Percentiles rank a stretch among this genome's conserved stretches.
These are phyloP conservation scores for Palloptera scutellata DNA, from an alignment of 2,888 invertebrate genomes.

Conservation along the genomic window DNA sequence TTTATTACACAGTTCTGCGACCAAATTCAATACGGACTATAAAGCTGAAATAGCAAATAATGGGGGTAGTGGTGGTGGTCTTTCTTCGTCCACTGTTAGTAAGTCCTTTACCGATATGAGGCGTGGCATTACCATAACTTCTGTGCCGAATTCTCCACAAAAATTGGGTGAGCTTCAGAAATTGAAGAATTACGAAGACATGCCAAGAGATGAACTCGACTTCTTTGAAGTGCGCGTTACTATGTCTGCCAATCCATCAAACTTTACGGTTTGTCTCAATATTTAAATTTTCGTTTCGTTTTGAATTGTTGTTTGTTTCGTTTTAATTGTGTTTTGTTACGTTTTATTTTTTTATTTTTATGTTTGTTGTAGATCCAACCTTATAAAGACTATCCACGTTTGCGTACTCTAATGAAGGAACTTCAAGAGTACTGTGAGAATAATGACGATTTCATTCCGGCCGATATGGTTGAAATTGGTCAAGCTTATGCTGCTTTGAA, in stretches of 20 bases:
- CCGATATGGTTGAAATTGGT: constrained; percentile 67
- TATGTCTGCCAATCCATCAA: constrained; percentile 76
- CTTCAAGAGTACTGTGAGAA: constrained; percentile 71
- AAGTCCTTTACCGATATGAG: constrained; percentile 47
- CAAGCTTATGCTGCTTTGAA: constrained; percentile 76
- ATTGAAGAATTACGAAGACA: constrained; percentile 50
- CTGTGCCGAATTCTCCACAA: constrained; percentile 49
- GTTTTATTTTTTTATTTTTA: too few species aligned
- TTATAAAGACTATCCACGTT: constrained; percentile 60
- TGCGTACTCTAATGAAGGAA: constrained; percentile 72
- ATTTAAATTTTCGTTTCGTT: background rate
- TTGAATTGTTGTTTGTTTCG: background rate
- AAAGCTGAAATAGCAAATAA: constrained; percentile 59
- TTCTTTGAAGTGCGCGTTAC: constrained; percentile 78
- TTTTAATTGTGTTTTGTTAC: background rate
- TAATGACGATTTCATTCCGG: constrained; percentile 65
- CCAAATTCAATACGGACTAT: too few species aligned
- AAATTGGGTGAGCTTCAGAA: constrained; percentile 42
- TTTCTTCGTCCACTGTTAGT: constrained; percentile 40
- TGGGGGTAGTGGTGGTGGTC: constrained; percentile 37
- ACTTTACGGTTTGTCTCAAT: constrained; percentile 55
- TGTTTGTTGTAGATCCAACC: constrained; percentile 67
- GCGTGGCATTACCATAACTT: constrained; percentile 45
- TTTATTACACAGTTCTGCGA: too few species aligned
- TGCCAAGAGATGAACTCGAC: constrained; percentile 65